Evolutionary conservation across 2,113 vertebrate species (phyloP), one percentile per base, ranked within the genome.

Genomic region (Macaca nemestrina): DNA sequence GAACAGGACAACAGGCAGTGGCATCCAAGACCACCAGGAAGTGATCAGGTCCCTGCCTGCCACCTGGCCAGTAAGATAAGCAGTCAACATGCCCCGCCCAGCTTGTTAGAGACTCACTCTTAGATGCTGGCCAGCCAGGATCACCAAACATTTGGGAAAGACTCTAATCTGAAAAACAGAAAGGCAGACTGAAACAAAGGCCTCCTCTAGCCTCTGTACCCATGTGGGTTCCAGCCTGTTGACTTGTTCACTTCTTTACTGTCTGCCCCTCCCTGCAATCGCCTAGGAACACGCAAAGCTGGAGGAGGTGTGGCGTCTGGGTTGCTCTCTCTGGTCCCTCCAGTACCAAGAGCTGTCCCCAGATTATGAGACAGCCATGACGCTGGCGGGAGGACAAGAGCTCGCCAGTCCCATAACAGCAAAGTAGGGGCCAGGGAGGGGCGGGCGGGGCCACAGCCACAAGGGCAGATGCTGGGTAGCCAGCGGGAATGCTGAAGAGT

Each of bases 361-460:
- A 10, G 18, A 50, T 59, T 35, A 48, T 0, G 12, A 64, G 30
- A 35, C 0, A 27, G 11, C 14, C 59, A 35, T 1, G 10, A 18
- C 0, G 6, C 50, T 38, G 35, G 12, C 8, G 13, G 27, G 57
- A 1, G 30, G 70, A 5, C 67, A 22, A 38, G n/a, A 72, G 25
- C 38, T 43, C 50, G 0, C 30, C 3, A n/a, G 64, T 5, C 17
- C 67, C n/a, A 5, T 4, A 12, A 55, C 3, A 6, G 2, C 18
- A 35, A 55, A 45, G 59, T 30, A 2, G 25, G n/a, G 25, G 2
- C 1, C 3, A 0, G 25, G 3, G 16, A 45, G 2, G 27, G 52
- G 30, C 12, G 1, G 6, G 2, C 2, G 0, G 32, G 5, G 11
- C 61, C 23, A 4, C 1, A 8, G 61, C 22, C 2, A 3, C 8